phyloP scores from a whole-genome alignment of 2,797 vertebrate genomes.

The Gymnodraco acuticeps region DNA sequence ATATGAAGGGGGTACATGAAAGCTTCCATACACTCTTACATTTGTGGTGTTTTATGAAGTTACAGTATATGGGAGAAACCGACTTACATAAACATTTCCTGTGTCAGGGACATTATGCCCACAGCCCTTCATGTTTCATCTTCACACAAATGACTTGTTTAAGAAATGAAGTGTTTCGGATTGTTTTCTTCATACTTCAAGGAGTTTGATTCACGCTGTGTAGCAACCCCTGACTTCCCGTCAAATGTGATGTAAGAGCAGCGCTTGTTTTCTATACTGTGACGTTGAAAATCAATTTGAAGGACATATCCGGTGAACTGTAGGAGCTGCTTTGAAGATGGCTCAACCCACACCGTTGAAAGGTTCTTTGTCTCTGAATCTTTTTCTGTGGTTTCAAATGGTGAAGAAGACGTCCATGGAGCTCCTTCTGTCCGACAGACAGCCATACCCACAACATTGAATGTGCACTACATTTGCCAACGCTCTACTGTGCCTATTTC shows the following conservation, averaged over 20 bases:
- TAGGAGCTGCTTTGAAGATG: not conserved
- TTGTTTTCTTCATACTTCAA: conserved; percentile 26
- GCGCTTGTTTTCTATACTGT: not conserved
- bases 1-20: conserved; percentile 16
- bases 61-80: not conserved
- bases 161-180: not conserved
- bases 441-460: conserved; percentile 49
- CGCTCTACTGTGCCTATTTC: conserved; percentile 62
- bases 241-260: conserved; percentile 31
- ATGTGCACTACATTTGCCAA: conserved; percentile 53
- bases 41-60: conserved; percentile 1
- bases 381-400: not conserved
- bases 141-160: not conserved
- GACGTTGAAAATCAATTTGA: conserved; percentile 19
- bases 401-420: too few species aligned
- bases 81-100: conserved; percentile 7
- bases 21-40: conserved; percentile 25
- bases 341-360: not conserved
- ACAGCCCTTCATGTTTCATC: not conserved
- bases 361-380: not conserved
- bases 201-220: conserved; percentile 33
- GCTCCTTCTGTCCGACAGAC: conserved; percentile 1
- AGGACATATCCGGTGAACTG: not conserved
- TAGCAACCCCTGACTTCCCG: not conserved
- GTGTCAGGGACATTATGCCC: not conserved